Evolutionary conservation across 1,140 invertebrate genomes (phyloP), one percentile per base, ranked within the genome.

Genomic region (Telenomus remus): DNA sequence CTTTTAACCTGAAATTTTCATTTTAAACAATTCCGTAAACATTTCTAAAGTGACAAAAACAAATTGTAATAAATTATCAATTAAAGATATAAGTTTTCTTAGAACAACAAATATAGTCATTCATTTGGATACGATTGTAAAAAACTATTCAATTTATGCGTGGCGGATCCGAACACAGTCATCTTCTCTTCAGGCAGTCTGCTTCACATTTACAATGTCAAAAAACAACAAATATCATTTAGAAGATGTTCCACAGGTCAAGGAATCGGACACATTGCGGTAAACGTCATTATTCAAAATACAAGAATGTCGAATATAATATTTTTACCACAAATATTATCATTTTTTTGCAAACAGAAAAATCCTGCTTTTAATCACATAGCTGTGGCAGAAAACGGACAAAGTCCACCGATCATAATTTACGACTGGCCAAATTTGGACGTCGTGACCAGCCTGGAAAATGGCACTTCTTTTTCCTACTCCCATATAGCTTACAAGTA

Each of bases 101-200:
- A n/a, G n/a, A n/a, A n/a, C n/a, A n/a, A n/a, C n/a, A n/a, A n/a
- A n/a, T n/a, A n/a, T 57, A 95, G 94, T 86, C 89, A 95, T 89
- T 96, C 95, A 0, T 96, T 93, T 86, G 95, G 95, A n/a, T 97
- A 96, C 81, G 92, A 97, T 81, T 96, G 94, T 82, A 90, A 90
- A 65, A 94, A 92, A 71, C 90, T 92, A 49, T 94, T 93, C 76
- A 97, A 97, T 85, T 82, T 97, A 8, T 92, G 92, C 54, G 88
- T 93, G 0, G 89, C 93, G 42, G 94, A 96, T 83, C 87, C 91
- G 8, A 86, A 92, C 6, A 93, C 92, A 0, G 80, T 97, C 8
- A 89, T 94, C 9, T 97, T 94, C 89, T 90, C 91, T 0, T 93
- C 95, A 1, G 95, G 95, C 16, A 96, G 94, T 86, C 90, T 94